These are phyloP conservation scores for Bombus cullumanus DNA, from an alignment of 1,140 invertebrate species.

Conservation along the genomic window DNA sequence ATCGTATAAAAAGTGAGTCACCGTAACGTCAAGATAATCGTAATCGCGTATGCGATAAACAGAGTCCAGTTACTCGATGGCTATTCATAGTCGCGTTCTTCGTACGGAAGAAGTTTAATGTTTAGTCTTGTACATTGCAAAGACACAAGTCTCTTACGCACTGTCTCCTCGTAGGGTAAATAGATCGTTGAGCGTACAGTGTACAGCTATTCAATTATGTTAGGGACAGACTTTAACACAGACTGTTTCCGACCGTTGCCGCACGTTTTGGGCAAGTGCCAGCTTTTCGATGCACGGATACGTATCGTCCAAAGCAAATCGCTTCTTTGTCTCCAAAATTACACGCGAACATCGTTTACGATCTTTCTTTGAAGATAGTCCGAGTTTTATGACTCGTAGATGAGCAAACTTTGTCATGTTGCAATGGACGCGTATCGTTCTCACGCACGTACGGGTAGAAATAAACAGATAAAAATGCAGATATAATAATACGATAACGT, in stretches of 20 bases:
- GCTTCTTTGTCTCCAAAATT: neutral
- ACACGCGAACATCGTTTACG: neutral
- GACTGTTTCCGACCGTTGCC: neutral
- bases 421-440: too few species aligned
- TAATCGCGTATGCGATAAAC: conserved; percentile 9
- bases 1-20: conserved; percentile 2
- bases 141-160: neutral
- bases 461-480: too few species aligned
- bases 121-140: neutral
- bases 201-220: neutral
- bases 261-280: neutral
- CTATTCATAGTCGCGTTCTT: neutral
- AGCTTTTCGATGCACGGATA: neutral
- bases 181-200: too few species aligned
- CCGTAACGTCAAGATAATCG: neutral
- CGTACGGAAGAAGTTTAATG: neutral
- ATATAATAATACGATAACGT: too few species aligned
- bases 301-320: neutral
- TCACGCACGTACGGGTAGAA: too few species aligned
- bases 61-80: neutral
- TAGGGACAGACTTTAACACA: neutral
- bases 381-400: neutral
- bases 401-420: too few species aligned
- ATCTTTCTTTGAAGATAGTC: neutral
- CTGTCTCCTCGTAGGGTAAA: neutral